A percentile compares a stretch with the other conserved stretches of the same genome.
These are phyloP conservation scores for Campopleginae sp. DNA, from an alignment of 2,888 invertebrate genomes.

Conservation along the genomic window DNA sequence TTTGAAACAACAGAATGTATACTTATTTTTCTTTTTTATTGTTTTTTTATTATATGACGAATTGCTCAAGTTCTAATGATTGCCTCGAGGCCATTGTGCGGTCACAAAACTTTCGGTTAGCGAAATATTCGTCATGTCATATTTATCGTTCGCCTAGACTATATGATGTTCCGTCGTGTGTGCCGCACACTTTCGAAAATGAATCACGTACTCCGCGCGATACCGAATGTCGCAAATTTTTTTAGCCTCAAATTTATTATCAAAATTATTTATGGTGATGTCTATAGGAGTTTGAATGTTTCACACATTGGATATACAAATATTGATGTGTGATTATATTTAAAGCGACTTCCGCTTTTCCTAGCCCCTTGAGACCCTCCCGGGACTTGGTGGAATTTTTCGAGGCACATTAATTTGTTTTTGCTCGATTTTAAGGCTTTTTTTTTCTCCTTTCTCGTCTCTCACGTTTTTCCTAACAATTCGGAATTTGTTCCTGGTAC, in stretches of 20 bases:
- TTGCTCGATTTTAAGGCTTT: background rate
- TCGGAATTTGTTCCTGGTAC: background rate
- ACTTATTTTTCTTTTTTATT: background rate
- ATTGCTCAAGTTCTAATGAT: constrained; percentile 52
- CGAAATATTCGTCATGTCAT: constrained; percentile 29
- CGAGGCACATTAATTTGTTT: background rate
- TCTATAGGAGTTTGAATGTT: background rate
- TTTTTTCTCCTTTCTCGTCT: background rate
- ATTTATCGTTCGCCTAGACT: background rate
- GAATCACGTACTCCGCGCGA: background rate
- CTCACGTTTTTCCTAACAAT: background rate
- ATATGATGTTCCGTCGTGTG: background rate
- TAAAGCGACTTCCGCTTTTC: constrained; percentile 57
- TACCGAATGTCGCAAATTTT: background rate
- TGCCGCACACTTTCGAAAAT: constrained; percentile 15
- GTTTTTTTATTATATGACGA: background rate
- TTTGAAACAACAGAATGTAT: background rate
- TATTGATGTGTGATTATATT: background rate
- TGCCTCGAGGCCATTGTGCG: constrained; percentile 50
- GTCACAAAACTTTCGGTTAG: constrained; percentile 56
- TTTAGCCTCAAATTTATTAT: background rate
- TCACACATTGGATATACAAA: background rate
- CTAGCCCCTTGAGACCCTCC: constrained; percentile 50
- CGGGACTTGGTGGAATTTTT: constrained; percentile 46
- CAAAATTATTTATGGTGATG: background rate